These are phyloP conservation scores for Caradrina kadenii DNA, from an alignment of 2,888 invertebrate genomes.

Conservation along the genomic window DNA sequence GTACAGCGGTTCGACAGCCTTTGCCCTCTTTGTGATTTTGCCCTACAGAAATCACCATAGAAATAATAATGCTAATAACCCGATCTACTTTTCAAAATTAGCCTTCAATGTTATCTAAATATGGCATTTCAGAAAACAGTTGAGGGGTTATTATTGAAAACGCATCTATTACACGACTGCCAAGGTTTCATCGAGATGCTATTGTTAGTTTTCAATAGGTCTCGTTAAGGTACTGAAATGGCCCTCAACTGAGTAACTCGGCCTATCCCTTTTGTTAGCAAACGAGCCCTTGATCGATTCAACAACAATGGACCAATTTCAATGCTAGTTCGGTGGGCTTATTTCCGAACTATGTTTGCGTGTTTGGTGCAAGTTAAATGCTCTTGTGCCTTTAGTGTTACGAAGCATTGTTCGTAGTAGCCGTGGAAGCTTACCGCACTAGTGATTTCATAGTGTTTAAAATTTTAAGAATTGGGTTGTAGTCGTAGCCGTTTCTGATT, in stretches of 20 bases:
- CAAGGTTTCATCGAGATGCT: constrained; percentile 82
- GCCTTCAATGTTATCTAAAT: constrained; percentile 55
- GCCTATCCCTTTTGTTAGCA: constrained; percentile 84
- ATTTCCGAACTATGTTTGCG: constrained; percentile 69
- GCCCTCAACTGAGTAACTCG: constrained; percentile 76
- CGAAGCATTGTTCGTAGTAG: constrained; percentile 4
- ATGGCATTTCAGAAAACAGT: constrained; percentile 45
- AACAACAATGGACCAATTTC: constrained; percentile 85
- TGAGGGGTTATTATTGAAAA: constrained; percentile 63
- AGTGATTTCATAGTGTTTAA: constrained; percentile 13
- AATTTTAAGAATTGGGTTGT: constrained; percentile 6
- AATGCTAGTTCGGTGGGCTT: constrained; percentile 76
- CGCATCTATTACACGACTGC: constrained; percentile 74
- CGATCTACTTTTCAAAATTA: constrained; percentile 42
- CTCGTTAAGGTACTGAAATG: constrained; percentile 86
- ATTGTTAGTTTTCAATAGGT: constrained; percentile 85
- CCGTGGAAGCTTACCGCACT: not conserved
- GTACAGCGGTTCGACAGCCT: not conserved
- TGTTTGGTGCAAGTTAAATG: constrained; percentile 57
- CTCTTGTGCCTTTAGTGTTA: not conserved
- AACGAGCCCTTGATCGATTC: constrained; percentile 86
- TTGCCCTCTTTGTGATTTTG: constrained; percentile 2
- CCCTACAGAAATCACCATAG: constrained; percentile 43
- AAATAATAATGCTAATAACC: constrained; percentile 50
- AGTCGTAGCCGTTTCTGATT: constrained; percentile 13